A percentile compares a stretch with the other conserved stretches of the same genome.
Conservation (phyloP, 2,888 invertebrate species). For the Ditula angustiorana region DNA sequence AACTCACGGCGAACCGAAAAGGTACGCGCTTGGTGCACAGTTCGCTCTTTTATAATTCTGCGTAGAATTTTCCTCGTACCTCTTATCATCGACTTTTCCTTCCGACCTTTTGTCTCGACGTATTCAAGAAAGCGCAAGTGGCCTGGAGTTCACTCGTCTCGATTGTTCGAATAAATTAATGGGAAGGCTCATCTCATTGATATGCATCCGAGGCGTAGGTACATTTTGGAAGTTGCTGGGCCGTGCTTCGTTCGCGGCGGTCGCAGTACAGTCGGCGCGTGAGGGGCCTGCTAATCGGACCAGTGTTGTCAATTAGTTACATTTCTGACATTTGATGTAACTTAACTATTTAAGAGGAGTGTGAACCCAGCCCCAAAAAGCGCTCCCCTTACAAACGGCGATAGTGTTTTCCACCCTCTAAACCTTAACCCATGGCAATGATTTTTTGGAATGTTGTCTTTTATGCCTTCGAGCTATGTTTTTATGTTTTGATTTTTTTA, state of each 20-base stretch:
- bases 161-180: slow-evolving; percentile 6
- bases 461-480: no score
- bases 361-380: no score
- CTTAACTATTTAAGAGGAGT: no score
- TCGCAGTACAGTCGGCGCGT: neutral
- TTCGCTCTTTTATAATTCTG: slow-evolving; percentile 6
- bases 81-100: slow-evolving; percentile 20
- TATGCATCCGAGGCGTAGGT: slow-evolving; percentile 20
- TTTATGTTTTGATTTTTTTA: no score
- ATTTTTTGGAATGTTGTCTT: no score
- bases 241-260: neutral
- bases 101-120: slow-evolving; percentile 17
- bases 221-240: slow-evolving; percentile 15
- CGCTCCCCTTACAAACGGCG: no score
- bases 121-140: slow-evolving; percentile 6
- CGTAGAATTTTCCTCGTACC: slow-evolving; percentile 12
- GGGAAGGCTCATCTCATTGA: slow-evolving; percentile 7
- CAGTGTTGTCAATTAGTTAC: neutral
- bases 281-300: neutral
- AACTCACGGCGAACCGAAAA: no score
- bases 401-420: no score
- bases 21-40: no score
- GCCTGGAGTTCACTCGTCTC: slow-evolving; percentile 1
- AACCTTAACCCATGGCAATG: no score
- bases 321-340: no score